phyloP scores from a whole-genome alignment of 2,797 vertebrate genomes.

The Anguilla obscura region DNA sequence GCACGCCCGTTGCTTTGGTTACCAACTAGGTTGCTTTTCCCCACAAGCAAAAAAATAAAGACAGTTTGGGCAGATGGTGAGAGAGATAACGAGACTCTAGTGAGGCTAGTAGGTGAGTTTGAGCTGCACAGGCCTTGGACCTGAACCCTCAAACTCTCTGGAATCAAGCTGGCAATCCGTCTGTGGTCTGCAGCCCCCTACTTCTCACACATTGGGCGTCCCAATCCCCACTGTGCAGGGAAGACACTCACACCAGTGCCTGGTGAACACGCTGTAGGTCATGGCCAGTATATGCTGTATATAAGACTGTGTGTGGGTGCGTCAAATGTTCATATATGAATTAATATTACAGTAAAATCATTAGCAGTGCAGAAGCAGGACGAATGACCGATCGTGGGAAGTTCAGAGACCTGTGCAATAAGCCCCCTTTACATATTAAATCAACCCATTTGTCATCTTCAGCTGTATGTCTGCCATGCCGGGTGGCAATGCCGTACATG shows the following conservation, averaged over 20 bases:
- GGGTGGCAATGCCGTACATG: not conserved
- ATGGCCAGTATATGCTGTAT: not conserved
- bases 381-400: not conserved
- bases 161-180: slow-evolving; percentile 52
- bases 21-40: slow-evolving; percentile 33
- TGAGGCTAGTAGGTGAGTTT: slow-evolving; percentile 44
- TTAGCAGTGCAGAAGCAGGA: not conserved
- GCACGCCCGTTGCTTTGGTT: slow-evolving; percentile 37
- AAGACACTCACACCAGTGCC: slow-evolving; percentile 38
- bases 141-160: slow-evolving; percentile 41
- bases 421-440: not conserved
- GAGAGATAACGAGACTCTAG: slow-evolving; percentile 44
- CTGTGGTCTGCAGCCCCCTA: slow-evolving; percentile 41
- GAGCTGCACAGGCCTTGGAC: slow-evolving; percentile 43
- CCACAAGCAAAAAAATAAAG: not conserved
- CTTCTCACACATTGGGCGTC: slow-evolving; percentile 13
- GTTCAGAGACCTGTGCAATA: not conserved
- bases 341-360: not conserved
- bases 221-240: slow-evolving; percentile 39
- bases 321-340: not conserved
- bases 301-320: not conserved
- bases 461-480: not conserved
- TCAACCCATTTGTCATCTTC: not conserved
- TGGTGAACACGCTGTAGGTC: slow-evolving; percentile 27
- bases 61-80: slow-evolving; percentile 54